Conservation (phyloP, 2,113 vertebrate species). For the Ascaphus truei region DNA sequence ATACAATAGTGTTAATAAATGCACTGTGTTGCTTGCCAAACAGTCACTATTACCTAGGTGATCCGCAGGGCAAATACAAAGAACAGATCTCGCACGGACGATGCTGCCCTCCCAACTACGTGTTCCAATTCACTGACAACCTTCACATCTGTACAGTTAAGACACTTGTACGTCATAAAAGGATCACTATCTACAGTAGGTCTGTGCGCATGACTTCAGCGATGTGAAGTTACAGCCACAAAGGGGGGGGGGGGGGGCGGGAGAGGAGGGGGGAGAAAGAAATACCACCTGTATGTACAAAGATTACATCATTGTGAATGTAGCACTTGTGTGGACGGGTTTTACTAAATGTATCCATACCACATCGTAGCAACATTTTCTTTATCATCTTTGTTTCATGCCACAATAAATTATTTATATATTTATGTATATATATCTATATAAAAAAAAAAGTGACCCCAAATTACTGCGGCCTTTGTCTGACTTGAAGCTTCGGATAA, state of each 20-base stretch:
- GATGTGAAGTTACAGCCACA: constrained; percentile 58
- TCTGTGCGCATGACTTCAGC: constrained; percentile 68
- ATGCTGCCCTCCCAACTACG: neutral
- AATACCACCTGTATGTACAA: constrained; percentile 93
- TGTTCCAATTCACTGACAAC: constrained; percentile 55
- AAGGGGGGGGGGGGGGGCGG: no score
- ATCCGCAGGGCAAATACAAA: neutral
- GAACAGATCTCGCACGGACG: neutral
- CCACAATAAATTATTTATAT: constrained; percentile 77
- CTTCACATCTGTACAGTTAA: constrained; percentile 79
- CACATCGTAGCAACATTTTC: constrained; percentile 56
- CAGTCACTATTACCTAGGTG: neutral
- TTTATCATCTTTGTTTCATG: constrained; percentile 65
- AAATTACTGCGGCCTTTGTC: constrained; percentile 48
- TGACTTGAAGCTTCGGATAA: constrained; percentile 48
- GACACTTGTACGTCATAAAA: constrained; percentile 70
- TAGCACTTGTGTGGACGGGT: constrained; percentile 80
- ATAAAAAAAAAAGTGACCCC: constrained; percentile 47
- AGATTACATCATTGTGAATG: constrained; percentile 87
- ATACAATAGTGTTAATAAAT: constrained; percentile 75
- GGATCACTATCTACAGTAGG: constrained; percentile 78
- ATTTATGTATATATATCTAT: constrained; percentile 28
- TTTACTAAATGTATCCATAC: constrained; percentile 63
- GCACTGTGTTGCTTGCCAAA: constrained; percentile 53
- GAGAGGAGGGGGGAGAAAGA: constrained; percentile 40